Conservation (phyloP, 2,113 vertebrate genomes). For the Macroglossus sobrinus region DNA sequence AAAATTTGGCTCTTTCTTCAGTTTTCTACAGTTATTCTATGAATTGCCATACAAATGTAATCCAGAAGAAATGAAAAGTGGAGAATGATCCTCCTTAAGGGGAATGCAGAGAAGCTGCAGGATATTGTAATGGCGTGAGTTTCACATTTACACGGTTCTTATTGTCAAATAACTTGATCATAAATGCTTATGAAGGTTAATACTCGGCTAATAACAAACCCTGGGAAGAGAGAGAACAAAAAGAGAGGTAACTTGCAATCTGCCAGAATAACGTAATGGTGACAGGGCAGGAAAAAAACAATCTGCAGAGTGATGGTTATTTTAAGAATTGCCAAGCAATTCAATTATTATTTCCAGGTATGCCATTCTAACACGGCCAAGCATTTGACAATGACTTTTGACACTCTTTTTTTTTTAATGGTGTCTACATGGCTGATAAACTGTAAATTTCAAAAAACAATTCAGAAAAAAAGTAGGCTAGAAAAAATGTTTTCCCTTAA, state of each 20-base stretch:
- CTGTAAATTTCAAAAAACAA: not conserved
- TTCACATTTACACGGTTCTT: conserved; percentile 32
- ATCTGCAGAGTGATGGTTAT: not conserved
- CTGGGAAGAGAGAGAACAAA: not conserved
- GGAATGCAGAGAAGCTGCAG: not conserved
- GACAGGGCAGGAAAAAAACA: conserved; percentile 48
- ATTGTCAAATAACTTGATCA: not conserved
- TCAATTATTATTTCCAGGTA: conserved; percentile 19
- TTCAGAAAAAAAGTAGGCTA: not conserved
- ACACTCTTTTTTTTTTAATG: not conserved
- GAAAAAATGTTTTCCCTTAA: not conserved
- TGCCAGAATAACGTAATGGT: conserved; percentile 11
- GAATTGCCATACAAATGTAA: not conserved
- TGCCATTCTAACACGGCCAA: conserved; percentile 14
- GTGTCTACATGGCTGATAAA: not conserved
- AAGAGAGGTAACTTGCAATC: conserved; percentile 32
- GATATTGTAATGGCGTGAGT: not conserved
- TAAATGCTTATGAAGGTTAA: not conserved
- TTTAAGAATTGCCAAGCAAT: conserved; percentile 37
- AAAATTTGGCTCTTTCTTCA: not conserved
- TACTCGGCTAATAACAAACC: conserved; percentile 49
- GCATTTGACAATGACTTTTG: conserved; percentile 25
- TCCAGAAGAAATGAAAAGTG: not conserved
- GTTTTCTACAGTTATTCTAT: not conserved
- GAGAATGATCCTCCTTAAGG: not conserved